Base-by-base conservation (phyloP, 2,113 vertebrate genomes). In the Platycercus adscitus region DNA sequence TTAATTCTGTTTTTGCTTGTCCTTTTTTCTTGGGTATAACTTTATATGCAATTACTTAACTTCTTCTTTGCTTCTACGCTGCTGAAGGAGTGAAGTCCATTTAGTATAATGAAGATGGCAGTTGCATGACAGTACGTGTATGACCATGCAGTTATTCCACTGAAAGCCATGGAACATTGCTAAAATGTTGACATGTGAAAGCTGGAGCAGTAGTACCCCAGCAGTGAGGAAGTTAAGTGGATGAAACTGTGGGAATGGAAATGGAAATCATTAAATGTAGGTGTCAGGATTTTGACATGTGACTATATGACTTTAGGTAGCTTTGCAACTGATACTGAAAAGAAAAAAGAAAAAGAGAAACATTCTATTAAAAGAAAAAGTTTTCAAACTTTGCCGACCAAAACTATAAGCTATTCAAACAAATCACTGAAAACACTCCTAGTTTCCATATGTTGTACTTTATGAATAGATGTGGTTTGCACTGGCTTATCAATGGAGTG, bases 201-300 rank as follows among this genome's bases (percentile, higher is more conserved):
- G 28, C 60, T 52, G 75, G 26, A 84, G 75, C 63, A 43, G 44
- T 31, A 89, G 56, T 35, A 91, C 44, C 58, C 72, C 66, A 55
- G 55, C 73, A 91, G 52, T 72, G 60, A 92, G 58, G 66, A 95
- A 88, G 56, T 81, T 90, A 61, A 83, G 76, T 79, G 66, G 64
- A 81, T 89, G 46, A 76, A 87, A 52, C 33, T 73, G 55, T 64
- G 93, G 69, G 46, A 85, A 86, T 52, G 66, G 69, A 89, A 95
- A 81, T 2, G 11, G 84, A 79, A 87, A 89, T 92, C 15, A 78
- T 96, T 96, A 96, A 76, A 73, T 49, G 43, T 41, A 76, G 8
- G 41, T 72, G 86, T 85, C 83, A 92, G 66, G 89, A 69, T 91
- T 81, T 75, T 95, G 88, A 90, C 73, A 16, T 60, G 44, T 86